A percentile compares a stretch with the other conserved stretches of the same genome.
Evolutionary conservation across 2,888 invertebrate species (phyloP).

Genomic region (Zygogramma bicolorata): DNA sequence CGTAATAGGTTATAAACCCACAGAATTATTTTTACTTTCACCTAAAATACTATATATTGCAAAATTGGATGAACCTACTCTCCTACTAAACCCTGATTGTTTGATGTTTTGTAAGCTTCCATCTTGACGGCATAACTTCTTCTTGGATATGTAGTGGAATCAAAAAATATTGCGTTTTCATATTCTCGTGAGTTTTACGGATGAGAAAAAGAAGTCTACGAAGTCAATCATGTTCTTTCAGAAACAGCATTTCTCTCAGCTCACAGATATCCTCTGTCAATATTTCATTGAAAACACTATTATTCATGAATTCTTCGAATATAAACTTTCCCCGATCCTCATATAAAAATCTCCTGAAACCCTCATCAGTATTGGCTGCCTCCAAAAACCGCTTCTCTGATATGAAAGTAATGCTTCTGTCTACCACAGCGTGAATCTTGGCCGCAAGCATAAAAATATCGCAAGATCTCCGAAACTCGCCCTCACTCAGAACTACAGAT

Average conservation of each 20-base stretch:
- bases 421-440: conserved; percentile 53
- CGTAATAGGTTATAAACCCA: too few relatives aligned
- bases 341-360: conserved; percentile 51
- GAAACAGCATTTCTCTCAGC: conserved; percentile 52
- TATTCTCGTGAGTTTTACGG: too few relatives aligned
- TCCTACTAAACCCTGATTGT: too few relatives aligned
- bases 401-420: conserved; percentile 53
- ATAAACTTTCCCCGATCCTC: conserved; percentile 53
- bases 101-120: too few relatives aligned
- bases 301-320: conserved; percentile 43
- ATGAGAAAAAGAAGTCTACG: too few relatives aligned
- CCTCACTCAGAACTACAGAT: conserved; percentile 37
- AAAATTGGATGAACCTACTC: too few relatives aligned
- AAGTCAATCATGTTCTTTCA: too few relatives aligned
- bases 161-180: too few relatives aligned
- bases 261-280: conserved; percentile 57
- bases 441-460: conserved; percentile 24
- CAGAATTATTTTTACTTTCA: too few relatives aligned
- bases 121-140: too few relatives aligned
- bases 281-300: conserved; percentile 51
- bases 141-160: too few relatives aligned
- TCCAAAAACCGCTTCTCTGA: conserved; percentile 45
- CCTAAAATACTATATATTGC: too few relatives aligned
- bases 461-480: conserved; percentile 25
- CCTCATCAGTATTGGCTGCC: conserved; percentile 47